phyloP scores from a whole-genome alignment of 2,888 invertebrate species.

The Boloria euphrosyne region DNA sequence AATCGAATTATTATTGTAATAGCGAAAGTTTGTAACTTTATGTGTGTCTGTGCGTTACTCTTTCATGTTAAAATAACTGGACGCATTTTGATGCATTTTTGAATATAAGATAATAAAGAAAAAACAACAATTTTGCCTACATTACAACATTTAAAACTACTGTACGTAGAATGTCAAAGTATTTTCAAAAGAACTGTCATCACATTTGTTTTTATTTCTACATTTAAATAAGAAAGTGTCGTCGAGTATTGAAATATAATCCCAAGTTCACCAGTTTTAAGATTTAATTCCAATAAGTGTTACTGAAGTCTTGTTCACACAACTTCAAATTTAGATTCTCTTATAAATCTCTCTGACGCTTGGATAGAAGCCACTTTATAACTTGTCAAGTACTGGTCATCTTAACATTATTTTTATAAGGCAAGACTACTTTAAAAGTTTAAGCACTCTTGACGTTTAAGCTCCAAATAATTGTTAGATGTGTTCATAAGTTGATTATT shows the following conservation, averaged over 20 bases:
- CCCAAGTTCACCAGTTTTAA: conserved; percentile 8
- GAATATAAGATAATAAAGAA: conserved; percentile 1
- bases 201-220: conserved; percentile 64
- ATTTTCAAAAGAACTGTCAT: conserved; percentile 70
- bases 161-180: conserved; percentile 51
- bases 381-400: conserved; percentile 65
- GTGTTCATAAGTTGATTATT: conserved; percentile 20
- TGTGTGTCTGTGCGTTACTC: no score
- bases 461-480: conserved; percentile 34
- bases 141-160: conserved; percentile 34
- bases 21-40: no score
- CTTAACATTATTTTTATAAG: conserved; percentile 65
- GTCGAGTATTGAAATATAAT: conserved; percentile 7
- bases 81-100: no score
- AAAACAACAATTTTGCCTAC: conserved; percentile 19
- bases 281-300: conserved; percentile 19
- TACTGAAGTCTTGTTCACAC: conserved; percentile 50
- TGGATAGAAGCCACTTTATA: conserved; percentile 63
- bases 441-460: conserved; percentile 39
- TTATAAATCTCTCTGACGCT: conserved; percentile 63
- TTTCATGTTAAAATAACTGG: no score
- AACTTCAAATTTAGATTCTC: conserved; percentile 66
- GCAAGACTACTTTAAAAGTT: conserved; percentile 47
- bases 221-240: conserved; percentile 44
- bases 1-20: no score